Conservation (phyloP, 2,888 invertebrate species). For the Acrobasis suavella region DNA sequence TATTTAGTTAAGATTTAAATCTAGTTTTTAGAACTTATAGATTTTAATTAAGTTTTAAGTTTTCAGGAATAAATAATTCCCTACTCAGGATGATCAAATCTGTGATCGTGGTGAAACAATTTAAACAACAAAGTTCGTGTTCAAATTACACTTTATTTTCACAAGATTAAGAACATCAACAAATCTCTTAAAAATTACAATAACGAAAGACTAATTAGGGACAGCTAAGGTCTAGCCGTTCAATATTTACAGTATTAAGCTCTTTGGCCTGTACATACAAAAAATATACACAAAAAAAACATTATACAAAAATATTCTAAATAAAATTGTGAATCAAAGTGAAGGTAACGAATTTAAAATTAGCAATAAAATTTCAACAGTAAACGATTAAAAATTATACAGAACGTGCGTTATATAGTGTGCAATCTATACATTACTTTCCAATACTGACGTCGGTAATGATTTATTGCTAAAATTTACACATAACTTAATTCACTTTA, state of each 20-base stretch:
- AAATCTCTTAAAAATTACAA: constrained; percentile 80
- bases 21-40: too few relatives aligned
- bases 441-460: constrained; percentile 67
- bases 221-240: constrained; percentile 61
- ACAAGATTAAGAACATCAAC: constrained; percentile 82
- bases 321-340: constrained; percentile 69
- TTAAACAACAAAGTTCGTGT: constrained; percentile 45
- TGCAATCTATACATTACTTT: constrained; percentile 42
- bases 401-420: constrained; percentile 31
- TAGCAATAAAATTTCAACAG: constrained; percentile 76
- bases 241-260: constrained; percentile 75
- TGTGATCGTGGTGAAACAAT: constrained; percentile 9
- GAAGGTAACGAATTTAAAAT: constrained; percentile 77
- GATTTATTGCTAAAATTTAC: constrained; percentile 59
- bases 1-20: too few relatives aligned
- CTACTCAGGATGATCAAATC: too few relatives aligned
- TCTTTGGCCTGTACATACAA: constrained; percentile 80
- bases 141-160: constrained; percentile 74
- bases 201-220: constrained; percentile 70
- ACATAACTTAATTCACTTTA: constrained; percentile 34
- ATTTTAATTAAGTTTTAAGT: too few relatives aligned
- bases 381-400: constrained; percentile 44
- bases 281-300: constrained; percentile 63
- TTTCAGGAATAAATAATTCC: too few relatives aligned
- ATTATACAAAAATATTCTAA: constrained; percentile 48